Evolutionary conservation across 2,888 invertebrate genomes (phyloP), one percentile per base, ranked within the genome.

Genomic region (Heliconius sara): DNA sequence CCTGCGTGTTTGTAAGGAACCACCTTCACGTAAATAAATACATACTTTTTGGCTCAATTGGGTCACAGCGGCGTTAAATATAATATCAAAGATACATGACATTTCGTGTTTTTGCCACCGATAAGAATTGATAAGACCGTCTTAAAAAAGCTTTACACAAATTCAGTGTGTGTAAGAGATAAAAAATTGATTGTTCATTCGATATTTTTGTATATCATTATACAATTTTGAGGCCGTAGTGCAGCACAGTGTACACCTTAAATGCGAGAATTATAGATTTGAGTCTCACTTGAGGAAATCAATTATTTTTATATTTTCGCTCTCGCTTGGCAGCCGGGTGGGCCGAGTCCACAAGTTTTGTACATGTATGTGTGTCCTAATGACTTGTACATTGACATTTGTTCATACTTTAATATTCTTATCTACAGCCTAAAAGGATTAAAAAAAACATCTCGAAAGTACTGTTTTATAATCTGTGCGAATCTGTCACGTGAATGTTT

Each of bases 331-430:
- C 9, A 39, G 9, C 34, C 34, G 34, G 34, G 34, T 9, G 34
- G 34, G 9, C 34, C 34, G 9, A 0, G 34, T 1, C 9, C 34
- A 39, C 34, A 9, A 39, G 9, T 39, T 9, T 39, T 39, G n/a
- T 39, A 39, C 7, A 39, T 39, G 34, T 39, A 39, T 9, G 25
- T 70, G 47, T 70, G 22, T 52, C 27, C 22, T 22, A 71, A 71
- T 71, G 27, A 52, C 27, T 71, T 71, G 3, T 9, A 68, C 39
- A 27, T 52, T 19, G 52, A 71, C n/a, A 25, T 25, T 16, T 47
- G 47, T 70, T 25, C 47, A 70, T 7, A 10, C 30, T 71, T 52
- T 52, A n/a, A 70, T 70, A 70, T 43, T 25, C 47, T 47, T 71
- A 71, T 52, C 52, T 71, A 52, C 47, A 27, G 19, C 16, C 27